Base-by-base conservation (phyloP, 2,888 invertebrate species). In the Pedicia rivosa region DNA sequence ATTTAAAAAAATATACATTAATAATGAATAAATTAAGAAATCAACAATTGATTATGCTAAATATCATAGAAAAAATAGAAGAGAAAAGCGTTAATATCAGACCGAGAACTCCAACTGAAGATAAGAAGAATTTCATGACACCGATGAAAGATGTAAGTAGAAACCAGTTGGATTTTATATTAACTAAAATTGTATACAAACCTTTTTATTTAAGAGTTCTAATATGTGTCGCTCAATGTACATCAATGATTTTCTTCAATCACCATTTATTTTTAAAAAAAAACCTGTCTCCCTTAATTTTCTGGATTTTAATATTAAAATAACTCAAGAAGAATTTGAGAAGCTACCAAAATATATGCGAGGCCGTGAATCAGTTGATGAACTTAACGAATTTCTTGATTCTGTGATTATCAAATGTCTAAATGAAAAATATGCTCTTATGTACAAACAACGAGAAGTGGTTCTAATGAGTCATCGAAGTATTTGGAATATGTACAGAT, bases 311-410 rank as follows among this genome's bases (percentile, higher is more conserved):
- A 50, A 53, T 26, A 44, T 44, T 0, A 39, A 41, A 7, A 41
- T 54, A 13, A 44, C 48, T 2, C 14, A 29, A 1, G 37, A 49
- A 25, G 45, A 47, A 37, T 54, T 52, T 37, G 42, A 49, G 29
- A 41, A 28, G 10, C 48, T 54, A 26, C 54, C 54, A 20, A 52
- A 49, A 52, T 54, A 48, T 36, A 49, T 53, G 46, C 45, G 47
- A 28, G 54, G 54, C 2, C 48, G 54, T 2, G 51, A 51, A 29
- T 49, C 46, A 2, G 30, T 48, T 8, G 48, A 50, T 5, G 50
- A 52, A n/a, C 43, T 54, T 10, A 47, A 42, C 15, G 10, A 34
- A 3, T 53, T 53, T 28, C 33, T 54, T 2, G 47, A 50, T 13
- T 40, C 41, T 1, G 36, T 48, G 2, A 40, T 54, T 13, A 44